These are phyloP conservation scores for Eurypyga helias DNA, from an alignment of 2,113 vertebrate species.

Conservation along the genomic window DNA sequence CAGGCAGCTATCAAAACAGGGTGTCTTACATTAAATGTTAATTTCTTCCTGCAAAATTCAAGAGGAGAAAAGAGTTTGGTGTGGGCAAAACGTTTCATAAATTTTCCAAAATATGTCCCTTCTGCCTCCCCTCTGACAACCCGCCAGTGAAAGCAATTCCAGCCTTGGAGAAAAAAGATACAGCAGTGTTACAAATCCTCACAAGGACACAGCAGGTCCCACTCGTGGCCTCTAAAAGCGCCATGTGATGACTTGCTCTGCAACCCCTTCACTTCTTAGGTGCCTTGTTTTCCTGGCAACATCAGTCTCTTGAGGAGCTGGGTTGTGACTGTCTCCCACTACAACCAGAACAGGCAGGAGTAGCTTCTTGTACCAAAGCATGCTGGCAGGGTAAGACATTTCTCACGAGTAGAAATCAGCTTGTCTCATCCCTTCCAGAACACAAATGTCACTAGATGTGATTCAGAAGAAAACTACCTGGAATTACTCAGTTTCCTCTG, in stretches of 20 bases:
- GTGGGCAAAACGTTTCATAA: neutral
- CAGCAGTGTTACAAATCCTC: neutral
- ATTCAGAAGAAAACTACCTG: slow-evolving; percentile 55
- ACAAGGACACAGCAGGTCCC: neutral
- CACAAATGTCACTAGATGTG: neutral
- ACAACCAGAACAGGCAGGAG: neutral
- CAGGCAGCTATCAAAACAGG: neutral
- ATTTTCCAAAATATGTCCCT: neutral
- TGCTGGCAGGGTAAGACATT: neutral
- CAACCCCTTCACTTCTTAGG: neutral
- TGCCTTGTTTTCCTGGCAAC: neutral
- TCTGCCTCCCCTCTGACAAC: neutral
- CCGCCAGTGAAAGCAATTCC: neutral
- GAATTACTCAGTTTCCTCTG: slow-evolving; percentile 51
- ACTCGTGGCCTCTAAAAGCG: neutral
- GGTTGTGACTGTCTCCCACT: neutral
- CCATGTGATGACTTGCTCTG: neutral
- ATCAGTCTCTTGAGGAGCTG: neutral
- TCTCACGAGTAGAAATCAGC: neutral
- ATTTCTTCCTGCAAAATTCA: slow-evolving; percentile 3
- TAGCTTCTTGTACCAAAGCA: neutral
- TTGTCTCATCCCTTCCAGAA: neutral
- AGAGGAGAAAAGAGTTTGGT: neutral
- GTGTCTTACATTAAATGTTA: slow-evolving; percentile 19
- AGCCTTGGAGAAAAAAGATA: neutral